phyloP scores from a whole-genome alignment of 1,140 invertebrate species.

The Drosophila suzukii region DNA sequence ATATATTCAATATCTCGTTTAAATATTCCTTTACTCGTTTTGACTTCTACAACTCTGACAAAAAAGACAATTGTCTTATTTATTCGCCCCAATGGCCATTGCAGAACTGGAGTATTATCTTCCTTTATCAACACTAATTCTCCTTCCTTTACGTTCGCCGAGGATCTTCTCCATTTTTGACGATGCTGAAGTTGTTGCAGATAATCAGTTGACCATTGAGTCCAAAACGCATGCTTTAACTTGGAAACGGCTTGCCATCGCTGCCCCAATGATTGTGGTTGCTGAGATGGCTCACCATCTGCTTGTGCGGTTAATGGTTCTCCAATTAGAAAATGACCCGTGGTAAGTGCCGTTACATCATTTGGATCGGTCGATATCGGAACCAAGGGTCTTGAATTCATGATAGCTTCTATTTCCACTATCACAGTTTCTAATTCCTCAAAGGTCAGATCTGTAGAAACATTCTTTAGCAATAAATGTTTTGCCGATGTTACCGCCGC shows the following conservation, averaged over 20 bases:
- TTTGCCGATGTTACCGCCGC: slow-evolving; percentile 3
- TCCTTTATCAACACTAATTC: too few relatives aligned
- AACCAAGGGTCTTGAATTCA: not conserved
- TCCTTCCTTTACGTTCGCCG: not conserved
- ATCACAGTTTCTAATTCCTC: not conserved
- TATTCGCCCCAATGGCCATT: too few relatives aligned
- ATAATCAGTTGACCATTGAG: not conserved
- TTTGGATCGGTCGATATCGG: not conserved
- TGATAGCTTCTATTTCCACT: not conserved
- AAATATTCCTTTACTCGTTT: too few relatives aligned
- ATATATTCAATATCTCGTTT: too few relatives aligned
- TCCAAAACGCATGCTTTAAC: not conserved
- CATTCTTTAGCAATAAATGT: slow-evolving; percentile 2
- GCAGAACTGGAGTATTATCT: too few relatives aligned
- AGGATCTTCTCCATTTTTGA: not conserved
- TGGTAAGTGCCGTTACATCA: not conserved
- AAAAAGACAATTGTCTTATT: too few relatives aligned
- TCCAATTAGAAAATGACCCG: not conserved
- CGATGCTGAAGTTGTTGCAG: not conserved
- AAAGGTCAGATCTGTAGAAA: slow-evolving; percentile 7
- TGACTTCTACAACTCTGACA: too few relatives aligned
- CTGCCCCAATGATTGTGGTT: not conserved
- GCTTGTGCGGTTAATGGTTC: not conserved
- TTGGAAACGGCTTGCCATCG: not conserved
- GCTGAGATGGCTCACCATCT: not conserved